Percentiles rank a stretch among this genome's conserved stretches.
phyloP scores from a whole-genome alignment of 2,113 vertebrate species.

The Maccullochella peelii region DNA sequence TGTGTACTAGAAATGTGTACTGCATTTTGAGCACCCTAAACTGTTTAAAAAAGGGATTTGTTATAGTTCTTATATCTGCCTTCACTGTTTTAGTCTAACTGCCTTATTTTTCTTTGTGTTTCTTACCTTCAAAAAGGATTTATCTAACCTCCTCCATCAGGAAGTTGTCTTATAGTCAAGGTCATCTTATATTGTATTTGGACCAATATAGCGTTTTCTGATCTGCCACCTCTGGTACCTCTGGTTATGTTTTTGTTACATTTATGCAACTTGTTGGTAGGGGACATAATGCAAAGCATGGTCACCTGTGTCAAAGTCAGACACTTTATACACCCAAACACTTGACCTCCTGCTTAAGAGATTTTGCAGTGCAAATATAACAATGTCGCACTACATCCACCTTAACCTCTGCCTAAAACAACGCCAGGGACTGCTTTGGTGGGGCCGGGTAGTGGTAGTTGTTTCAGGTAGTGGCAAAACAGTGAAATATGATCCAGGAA shows the following conservation, averaged over 20 bases:
- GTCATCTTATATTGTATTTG: neutral
- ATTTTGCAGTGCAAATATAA: neutral
- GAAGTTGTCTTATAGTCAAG: neutral
- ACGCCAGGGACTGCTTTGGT: neutral
- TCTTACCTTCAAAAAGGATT: neutral
- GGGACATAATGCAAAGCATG: neutral
- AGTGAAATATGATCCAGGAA: neutral
- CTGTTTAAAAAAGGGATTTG: neutral
- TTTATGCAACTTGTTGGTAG: neutral
- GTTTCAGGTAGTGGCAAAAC: neutral
- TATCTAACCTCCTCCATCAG: neutral
- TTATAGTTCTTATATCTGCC: neutral
- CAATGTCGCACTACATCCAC: neutral
- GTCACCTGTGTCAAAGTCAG: neutral
- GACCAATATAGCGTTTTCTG: neutral
- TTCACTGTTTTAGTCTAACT: neutral
- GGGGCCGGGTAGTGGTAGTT: neutral
- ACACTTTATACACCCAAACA: neutral
- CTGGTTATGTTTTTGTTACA: no score
- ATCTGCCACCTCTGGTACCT: neutral
- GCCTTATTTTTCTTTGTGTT: slow-evolving; percentile 1
- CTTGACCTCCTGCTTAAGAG: neutral
- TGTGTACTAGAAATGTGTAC: neutral
- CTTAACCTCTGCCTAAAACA: neutral
- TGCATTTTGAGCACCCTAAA: neutral